Conservation (phyloP, 2,113 vertebrate genomes). For the Lucifuga dentata region DNA sequence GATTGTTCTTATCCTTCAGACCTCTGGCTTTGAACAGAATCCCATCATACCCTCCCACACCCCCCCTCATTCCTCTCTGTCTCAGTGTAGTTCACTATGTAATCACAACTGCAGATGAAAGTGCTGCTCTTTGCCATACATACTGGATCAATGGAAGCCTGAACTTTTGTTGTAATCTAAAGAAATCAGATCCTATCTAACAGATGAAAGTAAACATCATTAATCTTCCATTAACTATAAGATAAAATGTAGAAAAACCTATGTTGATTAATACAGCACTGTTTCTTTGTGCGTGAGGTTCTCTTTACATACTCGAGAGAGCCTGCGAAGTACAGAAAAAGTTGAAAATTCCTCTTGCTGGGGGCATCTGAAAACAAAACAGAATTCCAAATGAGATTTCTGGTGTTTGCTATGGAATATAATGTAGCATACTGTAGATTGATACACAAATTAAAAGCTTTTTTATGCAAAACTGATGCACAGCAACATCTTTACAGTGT, state of each 20-base stretch:
- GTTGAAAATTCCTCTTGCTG: conserved; percentile 38
- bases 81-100: too few species aligned
- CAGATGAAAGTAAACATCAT: neutral
- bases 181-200: neutral
- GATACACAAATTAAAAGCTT: conserved; percentile 58
- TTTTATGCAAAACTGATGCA: conserved; percentile 60
- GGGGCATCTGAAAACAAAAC: conserved; percentile 51
- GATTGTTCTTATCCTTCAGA: conserved; percentile 21
- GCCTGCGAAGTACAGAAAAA: conserved; percentile 42
- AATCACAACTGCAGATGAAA: too few species aligned
- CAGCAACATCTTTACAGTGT: conserved; percentile 38
- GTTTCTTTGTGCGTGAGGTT: conserved; percentile 20
- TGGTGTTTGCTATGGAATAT: conserved; percentile 47
- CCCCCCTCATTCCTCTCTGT: too few species aligned
- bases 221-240: neutral
- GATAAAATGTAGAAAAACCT: neutral
- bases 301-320: conserved; percentile 34
- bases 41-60: conserved; percentile 22
- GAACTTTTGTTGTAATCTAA: neutral
- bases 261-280: conserved; percentile 28
- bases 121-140: too few species aligned
- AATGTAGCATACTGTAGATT: conserved; percentile 67
- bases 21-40: conserved; percentile 33
- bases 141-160: neutral
- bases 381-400: too few species aligned